These are phyloP conservation scores for Drosophila mettleri DNA, from an alignment of 2,888 invertebrate genomes.

Conservation along the genomic window DNA sequence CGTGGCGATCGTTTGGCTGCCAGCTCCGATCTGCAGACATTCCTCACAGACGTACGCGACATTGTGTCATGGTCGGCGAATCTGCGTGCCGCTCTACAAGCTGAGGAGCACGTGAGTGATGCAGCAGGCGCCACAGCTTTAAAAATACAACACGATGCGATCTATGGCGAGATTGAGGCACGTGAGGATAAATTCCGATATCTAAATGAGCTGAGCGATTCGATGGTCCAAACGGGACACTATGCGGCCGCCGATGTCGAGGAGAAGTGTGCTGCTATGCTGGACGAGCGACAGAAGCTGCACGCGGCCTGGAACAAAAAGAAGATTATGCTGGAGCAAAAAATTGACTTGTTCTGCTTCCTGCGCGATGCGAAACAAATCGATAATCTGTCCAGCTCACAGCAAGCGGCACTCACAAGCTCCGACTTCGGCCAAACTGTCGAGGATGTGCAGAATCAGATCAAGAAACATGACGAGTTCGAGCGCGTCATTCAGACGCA, in stretches of 20 bases:
- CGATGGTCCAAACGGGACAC: slow-evolving; percentile 94
- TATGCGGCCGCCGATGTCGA: slow-evolving; percentile 92
- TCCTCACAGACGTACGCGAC: slow-evolving; percentile 94
- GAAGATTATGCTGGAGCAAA: slow-evolving; percentile 94
- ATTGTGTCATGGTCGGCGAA: slow-evolving; percentile 95
- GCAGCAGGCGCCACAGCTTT: slow-evolving; percentile 92
- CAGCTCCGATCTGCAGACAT: slow-evolving; percentile 95
- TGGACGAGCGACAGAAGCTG: slow-evolving; percentile 91
- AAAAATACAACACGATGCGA: slow-evolving; percentile 92
- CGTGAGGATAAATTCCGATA: slow-evolving; percentile 92
- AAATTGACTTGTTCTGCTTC: slow-evolving; percentile 97
- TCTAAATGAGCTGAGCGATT: slow-evolving; percentile 91
- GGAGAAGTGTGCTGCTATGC: slow-evolving; percentile 91
- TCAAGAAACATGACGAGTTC: slow-evolving; percentile 97
- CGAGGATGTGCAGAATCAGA: slow-evolving; percentile 94
- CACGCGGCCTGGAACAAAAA: slow-evolving; percentile 95
- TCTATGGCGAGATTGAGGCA: slow-evolving; percentile 95
- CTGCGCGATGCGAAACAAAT: slow-evolving; percentile 96
- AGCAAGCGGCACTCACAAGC: slow-evolving; percentile 91
- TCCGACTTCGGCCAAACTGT: slow-evolving; percentile 91
- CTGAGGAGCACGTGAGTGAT: slow-evolving; percentile 93
- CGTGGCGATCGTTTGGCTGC: slow-evolving; percentile 93
- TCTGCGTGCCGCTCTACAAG: slow-evolving; percentile 90
- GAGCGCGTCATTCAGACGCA: slow-evolving; percentile 94
- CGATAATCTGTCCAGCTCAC: slow-evolving; percentile 94